Conservation (phyloP, 2,113 vertebrate species). For the Mastomys coucha region DNA sequence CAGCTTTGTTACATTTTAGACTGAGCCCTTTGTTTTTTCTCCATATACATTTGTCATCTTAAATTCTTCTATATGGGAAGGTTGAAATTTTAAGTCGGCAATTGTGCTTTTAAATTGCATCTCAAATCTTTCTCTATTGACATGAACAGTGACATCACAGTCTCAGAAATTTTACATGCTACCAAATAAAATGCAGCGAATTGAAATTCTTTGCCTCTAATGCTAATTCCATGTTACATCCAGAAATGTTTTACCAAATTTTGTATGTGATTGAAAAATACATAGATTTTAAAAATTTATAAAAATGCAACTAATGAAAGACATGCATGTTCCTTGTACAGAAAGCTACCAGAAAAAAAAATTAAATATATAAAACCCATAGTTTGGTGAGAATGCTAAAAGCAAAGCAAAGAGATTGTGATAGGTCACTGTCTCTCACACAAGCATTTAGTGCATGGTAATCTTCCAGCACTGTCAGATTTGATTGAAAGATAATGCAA, state of each 20-base stretch:
- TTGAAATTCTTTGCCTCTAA: constrained; percentile 56
- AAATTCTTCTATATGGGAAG: not conserved
- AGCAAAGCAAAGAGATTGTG: constrained; percentile 81
- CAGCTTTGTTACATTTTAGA: not conserved
- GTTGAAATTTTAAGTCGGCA: constrained; percentile 21
- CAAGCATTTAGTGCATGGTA: constrained; percentile 87
- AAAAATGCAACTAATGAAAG: constrained; percentile 78
- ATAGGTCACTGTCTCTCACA: constrained; percentile 86
- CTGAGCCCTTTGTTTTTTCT: constrained; percentile 15
- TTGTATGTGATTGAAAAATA: constrained; percentile 78
- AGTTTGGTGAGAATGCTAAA: constrained; percentile 76
- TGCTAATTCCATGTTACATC: constrained; percentile 58
- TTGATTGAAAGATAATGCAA: constrained; percentile 94
- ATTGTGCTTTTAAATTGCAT: not conserved
- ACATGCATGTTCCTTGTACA: constrained; percentile 67
- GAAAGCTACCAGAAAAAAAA: constrained; percentile 72
- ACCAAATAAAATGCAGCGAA: constrained; percentile 77
- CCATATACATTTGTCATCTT: not conserved
- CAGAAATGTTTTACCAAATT: constrained; percentile 71
- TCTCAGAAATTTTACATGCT: constrained; percentile 76
- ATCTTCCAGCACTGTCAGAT: constrained; percentile 90
- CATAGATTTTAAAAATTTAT: constrained; percentile 52
- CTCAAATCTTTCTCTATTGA: constrained; percentile 75
- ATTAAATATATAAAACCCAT: constrained; percentile 56
- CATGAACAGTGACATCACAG: constrained; percentile 75